phyloP scores from a whole-genome alignment of 2,797 vertebrate genomes.

The Morelia viridis region DNA sequence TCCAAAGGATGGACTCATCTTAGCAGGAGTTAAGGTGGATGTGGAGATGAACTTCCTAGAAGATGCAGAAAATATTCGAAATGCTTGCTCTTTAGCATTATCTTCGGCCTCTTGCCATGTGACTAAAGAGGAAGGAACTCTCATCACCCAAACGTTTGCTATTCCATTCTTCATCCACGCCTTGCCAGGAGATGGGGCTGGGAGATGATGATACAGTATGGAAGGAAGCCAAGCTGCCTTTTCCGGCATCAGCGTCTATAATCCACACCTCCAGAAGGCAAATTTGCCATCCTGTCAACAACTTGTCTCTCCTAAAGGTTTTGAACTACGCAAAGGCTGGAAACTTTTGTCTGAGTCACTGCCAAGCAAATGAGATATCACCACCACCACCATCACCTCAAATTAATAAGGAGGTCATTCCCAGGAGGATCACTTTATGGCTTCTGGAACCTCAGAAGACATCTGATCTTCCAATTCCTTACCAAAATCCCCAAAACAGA shows the following conservation, averaged over 20 bases:
- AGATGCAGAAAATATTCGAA: conserved; percentile 39
- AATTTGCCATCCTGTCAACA: neutral
- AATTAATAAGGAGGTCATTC: too few relatives aligned
- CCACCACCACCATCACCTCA: too few relatives aligned
- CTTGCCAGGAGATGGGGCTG: neutral
- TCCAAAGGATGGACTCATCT: conserved; percentile 41
- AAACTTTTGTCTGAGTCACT: neutral
- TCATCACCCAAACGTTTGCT: neutral
- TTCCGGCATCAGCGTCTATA: neutral
- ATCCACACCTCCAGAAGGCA: neutral
- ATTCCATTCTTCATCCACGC: too few relatives aligned
- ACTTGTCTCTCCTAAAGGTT: neutral
- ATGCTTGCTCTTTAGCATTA: conserved; percentile 22
- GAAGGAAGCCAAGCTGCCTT: neutral
- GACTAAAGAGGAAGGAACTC: conserved; percentile 26
- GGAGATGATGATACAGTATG: too few relatives aligned
- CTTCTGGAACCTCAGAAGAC: too few relatives aligned
- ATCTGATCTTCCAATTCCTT: too few relatives aligned
- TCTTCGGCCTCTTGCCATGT: conserved; percentile 10
- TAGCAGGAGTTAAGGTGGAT: conserved; percentile 42
- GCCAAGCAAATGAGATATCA: too few relatives aligned
- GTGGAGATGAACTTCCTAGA: conserved; percentile 31
- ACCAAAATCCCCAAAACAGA: too few relatives aligned
- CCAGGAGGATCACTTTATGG: too few relatives aligned
- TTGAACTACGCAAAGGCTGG: neutral